Conservation (phyloP, 2,113 vertebrate genomes). For the Suricata suricatta region DNA sequence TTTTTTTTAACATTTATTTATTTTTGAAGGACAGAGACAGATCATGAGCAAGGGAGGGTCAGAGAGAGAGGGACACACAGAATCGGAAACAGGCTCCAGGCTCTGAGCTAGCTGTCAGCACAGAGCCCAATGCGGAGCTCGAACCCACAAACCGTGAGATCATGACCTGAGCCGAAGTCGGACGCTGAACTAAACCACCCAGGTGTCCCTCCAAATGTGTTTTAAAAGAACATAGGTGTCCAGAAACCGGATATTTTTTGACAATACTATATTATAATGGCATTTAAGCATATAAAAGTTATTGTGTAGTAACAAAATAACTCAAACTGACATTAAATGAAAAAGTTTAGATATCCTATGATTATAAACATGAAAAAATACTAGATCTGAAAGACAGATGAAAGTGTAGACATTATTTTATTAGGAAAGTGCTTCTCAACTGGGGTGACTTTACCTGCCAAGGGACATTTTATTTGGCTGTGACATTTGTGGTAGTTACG, state of each 20-base stretch:
- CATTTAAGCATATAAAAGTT: neutral
- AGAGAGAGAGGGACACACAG: too few relatives aligned
- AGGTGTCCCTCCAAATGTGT: neutral
- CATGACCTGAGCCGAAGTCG: too few relatives aligned
- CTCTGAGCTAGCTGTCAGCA: too few relatives aligned
- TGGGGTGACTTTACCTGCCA: neutral
- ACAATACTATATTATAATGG: neutral
- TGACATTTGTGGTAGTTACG: neutral
- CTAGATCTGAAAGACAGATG: neutral
- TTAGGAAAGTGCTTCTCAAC: neutral
- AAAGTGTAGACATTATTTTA: neutral
- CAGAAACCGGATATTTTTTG: slow-evolving; percentile 12
- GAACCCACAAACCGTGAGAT: too few relatives aligned
- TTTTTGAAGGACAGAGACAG: too few relatives aligned
- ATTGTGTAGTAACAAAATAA: neutral
- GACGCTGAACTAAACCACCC: too few relatives aligned
- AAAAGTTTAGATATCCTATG: neutral
- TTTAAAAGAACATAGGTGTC: neutral
- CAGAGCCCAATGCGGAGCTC: too few relatives aligned
- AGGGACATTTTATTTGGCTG: neutral
- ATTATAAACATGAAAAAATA: neutral
- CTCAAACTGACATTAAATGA: neutral
- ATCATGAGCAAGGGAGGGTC: too few relatives aligned
- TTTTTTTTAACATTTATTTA: too few relatives aligned
- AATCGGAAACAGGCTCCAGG: too few relatives aligned